These are phyloP conservation scores for Psophia crepitans DNA, from an alignment of 2,113 vertebrate genomes.

Conservation along the genomic window DNA sequence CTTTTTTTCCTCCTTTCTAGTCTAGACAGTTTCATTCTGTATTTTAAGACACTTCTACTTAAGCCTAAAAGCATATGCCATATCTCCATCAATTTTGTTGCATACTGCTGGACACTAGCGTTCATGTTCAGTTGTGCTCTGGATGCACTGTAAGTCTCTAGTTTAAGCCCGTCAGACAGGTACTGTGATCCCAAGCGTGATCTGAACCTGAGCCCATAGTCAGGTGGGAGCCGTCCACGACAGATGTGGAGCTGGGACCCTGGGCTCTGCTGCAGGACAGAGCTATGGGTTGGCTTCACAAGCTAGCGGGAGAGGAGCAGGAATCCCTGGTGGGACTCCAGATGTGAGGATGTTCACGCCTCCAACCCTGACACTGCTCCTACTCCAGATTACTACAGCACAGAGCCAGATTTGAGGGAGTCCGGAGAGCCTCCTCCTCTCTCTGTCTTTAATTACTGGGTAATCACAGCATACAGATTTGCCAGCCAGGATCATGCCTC, in stretches of 20 bases:
- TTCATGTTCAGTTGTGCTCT: background rate
- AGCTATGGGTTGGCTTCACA: background rate
- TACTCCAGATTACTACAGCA: background rate
- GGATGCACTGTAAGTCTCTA: background rate
- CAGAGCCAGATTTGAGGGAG: background rate
- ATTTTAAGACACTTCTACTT: background rate
- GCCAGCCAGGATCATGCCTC: background rate
- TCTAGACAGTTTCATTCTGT: background rate
- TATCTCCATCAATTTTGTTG: background rate
- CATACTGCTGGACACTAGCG: rapidly evolving
- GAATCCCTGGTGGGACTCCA: background rate
- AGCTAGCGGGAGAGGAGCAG: background rate
- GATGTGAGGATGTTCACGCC: background rate
- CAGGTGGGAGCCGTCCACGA: background rate
- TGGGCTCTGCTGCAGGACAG: background rate
- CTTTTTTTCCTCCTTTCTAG: background rate
- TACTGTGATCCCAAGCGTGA: background rate
- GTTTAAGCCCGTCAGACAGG: rapidly evolving
- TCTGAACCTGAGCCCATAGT: background rate
- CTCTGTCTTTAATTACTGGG: background rate
- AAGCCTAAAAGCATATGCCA: background rate
- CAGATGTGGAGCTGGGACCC: background rate
- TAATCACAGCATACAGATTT: background rate
- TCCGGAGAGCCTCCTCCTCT: background rate
- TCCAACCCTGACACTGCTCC: background rate